Percentiles rank a stretch among this genome's conserved stretches.
These are phyloP conservation scores for Hydrophis major DNA, from an alignment of 2,797 vertebrate genomes.

Conservation along the genomic window DNA sequence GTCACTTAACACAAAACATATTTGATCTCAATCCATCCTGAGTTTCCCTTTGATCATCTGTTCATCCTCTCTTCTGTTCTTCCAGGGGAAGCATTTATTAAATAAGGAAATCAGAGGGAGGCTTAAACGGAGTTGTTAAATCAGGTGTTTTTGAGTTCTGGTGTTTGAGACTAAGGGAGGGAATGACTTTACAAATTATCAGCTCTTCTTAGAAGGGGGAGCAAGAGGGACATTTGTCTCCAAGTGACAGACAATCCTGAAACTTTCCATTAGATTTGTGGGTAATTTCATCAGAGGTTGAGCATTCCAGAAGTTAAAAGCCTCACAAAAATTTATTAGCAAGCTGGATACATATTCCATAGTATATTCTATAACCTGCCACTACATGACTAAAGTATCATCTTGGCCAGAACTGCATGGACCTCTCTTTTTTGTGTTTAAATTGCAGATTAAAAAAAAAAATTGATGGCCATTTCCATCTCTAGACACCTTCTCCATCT, in stretches of 20 bases:
- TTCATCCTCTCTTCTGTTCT: slow-evolving; percentile 16
- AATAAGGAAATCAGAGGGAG: slow-evolving; percentile 35
- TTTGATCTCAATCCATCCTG: slow-evolving; percentile 53
- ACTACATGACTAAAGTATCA: background rate
- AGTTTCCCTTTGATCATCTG: slow-evolving; percentile 54
- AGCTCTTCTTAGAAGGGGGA: background rate
- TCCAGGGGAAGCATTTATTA: slow-evolving; percentile 47
- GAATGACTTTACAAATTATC: slow-evolving; percentile 36
- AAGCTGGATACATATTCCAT: background rate
- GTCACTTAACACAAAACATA: slow-evolving; percentile 58
- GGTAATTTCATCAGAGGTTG: background rate
- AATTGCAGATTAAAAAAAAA: background rate
- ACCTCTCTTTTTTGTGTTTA: background rate
- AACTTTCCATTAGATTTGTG: background rate
- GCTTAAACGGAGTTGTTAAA: slow-evolving; percentile 21
- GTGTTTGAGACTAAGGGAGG: background rate
- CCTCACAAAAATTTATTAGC: background rate
- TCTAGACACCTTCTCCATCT: background rate
- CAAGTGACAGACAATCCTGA: background rate
- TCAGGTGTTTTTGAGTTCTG: background rate
- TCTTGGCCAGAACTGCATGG: background rate
- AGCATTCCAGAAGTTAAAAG: background rate
- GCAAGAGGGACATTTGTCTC: background rate
- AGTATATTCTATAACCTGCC: background rate
- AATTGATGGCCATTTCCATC: background rate